Percentiles rank a stretch among this genome's conserved stretches.
phyloP scores from a whole-genome alignment of 2,797 vertebrate genomes.

The Thamnophis elegans region DNA sequence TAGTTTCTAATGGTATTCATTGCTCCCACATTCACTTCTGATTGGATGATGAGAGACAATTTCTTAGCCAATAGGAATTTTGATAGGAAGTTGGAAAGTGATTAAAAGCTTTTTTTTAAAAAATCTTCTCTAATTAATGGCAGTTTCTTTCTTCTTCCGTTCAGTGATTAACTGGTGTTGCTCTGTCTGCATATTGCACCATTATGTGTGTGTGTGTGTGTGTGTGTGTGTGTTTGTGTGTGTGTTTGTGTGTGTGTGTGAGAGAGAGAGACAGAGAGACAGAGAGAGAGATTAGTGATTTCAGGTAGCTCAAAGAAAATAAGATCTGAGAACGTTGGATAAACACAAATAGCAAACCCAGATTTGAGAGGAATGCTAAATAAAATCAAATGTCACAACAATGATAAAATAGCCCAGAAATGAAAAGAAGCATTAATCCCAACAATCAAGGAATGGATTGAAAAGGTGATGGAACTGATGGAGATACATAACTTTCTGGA shows the following conservation, averaged over 20 bases:
- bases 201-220: no score
- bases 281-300: not conserved
- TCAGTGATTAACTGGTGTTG: not conserved
- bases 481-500: not conserved
- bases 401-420: slow-evolving; percentile 1
- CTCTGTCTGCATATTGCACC: not conserved
- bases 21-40: not conserved
- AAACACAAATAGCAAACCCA: not conserved
- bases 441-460: not conserved
- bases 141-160: not conserved
- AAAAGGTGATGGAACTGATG: not conserved
- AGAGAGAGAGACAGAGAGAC: no score
- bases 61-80: not conserved
- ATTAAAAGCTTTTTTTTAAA: not conserved
- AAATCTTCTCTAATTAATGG: not conserved
- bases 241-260: no score
- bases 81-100: not conserved
- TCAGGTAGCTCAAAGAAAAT: not conserved
- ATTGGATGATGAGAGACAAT: not conserved
- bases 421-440: not conserved
- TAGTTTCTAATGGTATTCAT: not conserved
- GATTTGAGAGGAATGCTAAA: not conserved
- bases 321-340: not conserved
- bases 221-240: no score
- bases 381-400: slow-evolving; percentile 10